These are phyloP conservation scores for Etheostoma perlongum DNA, from an alignment of 2,797 vertebrate species.

Conservation along the genomic window DNA sequence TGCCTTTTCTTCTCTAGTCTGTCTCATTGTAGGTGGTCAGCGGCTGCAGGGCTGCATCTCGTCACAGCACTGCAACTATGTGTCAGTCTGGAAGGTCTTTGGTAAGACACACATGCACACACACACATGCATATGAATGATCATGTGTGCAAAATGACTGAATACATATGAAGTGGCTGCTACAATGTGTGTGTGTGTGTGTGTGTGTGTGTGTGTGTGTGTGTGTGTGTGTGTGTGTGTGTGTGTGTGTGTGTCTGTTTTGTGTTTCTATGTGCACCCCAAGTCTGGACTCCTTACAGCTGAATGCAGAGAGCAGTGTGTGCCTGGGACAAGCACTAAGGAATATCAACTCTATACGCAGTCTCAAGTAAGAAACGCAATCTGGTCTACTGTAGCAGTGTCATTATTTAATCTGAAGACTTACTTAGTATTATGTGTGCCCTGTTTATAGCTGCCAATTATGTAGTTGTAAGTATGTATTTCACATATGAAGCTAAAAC, in stretches of 20 bases:
- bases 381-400: neutral
- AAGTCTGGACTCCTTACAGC: slow-evolving; percentile 84
- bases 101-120: slow-evolving; percentile 58
- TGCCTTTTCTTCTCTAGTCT: slow-evolving; percentile 69
- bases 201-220: neutral
- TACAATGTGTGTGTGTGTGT: neutral
- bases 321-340: slow-evolving; percentile 77
- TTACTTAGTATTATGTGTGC: too few relatives aligned
- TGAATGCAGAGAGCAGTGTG: slow-evolving; percentile 67
- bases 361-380: slow-evolving; percentile 84
- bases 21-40: slow-evolving; percentile 71
- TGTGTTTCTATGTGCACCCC: slow-evolving; percentile 27
- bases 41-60: slow-evolving; percentile 62
- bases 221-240: neutral
- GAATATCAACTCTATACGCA: slow-evolving; percentile 73
- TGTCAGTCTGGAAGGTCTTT: slow-evolving; percentile 70
- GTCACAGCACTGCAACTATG: slow-evolving; percentile 70
- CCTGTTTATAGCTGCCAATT: neutral
- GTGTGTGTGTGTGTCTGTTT: neutral
- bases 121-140: neutral
- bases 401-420: neutral
- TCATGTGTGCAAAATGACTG: neutral
- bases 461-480: neutral
- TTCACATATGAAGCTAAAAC: neutral
- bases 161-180: neutral